Evolutionary conservation across 35 echinoderm and acorn worm species (phyloP), one percentile per base, ranked within the genome.

Genomic region (Ophiothrix spiculata): DNA sequence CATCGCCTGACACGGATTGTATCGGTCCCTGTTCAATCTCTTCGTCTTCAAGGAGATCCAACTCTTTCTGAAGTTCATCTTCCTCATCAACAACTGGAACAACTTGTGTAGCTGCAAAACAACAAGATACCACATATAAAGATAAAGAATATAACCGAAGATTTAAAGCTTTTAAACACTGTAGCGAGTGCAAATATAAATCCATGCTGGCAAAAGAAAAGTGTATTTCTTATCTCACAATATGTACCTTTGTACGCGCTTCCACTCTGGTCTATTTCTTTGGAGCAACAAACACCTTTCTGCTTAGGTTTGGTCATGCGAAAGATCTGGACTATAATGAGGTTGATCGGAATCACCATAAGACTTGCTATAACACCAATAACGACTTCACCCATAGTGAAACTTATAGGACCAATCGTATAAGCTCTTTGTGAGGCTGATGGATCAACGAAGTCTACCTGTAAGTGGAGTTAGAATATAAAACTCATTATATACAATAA

Each of bases 301-400:
- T 91, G 95, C 16, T 64, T 64, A n/a, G 88, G 80, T 38, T 64
- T 82, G 23, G 87, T 86, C 4, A 56, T 86, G 1, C 95, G 80
- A 83, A 99, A 99, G 21, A 99, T 86, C 80, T 99, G 92, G 35
- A 99, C 95, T 0, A 94, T 41, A 1, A 94, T 81, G 25, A 99
- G 80, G 76, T 94, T 99, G 77, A 90, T 80, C 0, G 96, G 96
- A 56, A 99, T 88, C 23, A 99, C 96, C 89, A 99, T 94, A 1
- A 99, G 83, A 37, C 96, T 91, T 32, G 89, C 92, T 41, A 99
- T 99, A 42, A 91, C 76, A 0, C 96, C 96, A 31, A 89, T 94
- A 73, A 93, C 75, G 6, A 94, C 64, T 74, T 99, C 88, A 28
- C 88, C 86, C 4, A 87, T 40, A 0, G 88, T 88, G 56, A 99